Conservation (phyloP, 53 echinoderm and acorn worm genomes). For the Patiria pectinifera region DNA sequence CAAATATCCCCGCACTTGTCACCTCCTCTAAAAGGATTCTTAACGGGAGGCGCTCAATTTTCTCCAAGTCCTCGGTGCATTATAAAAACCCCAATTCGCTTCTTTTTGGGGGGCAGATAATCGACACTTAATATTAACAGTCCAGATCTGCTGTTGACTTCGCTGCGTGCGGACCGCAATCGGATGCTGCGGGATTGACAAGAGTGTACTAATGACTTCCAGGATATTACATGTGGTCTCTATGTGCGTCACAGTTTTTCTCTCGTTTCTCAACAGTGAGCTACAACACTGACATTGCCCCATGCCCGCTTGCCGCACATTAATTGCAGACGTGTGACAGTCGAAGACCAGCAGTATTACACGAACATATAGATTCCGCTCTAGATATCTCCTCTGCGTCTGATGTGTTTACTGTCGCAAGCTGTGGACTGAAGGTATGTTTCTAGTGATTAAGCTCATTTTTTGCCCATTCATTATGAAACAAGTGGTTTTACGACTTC, state of each 20-base stretch:
- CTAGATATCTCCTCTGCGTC: neutral
- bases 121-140: slow-evolving; percentile 19
- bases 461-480: too few species aligned
- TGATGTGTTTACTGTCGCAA: neutral
- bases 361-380: neutral
- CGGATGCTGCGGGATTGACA: neutral
- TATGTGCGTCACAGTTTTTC: neutral
- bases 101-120: neutral
- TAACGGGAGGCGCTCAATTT: neutral
- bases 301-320: neutral
- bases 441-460: neutral
- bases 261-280: neutral
- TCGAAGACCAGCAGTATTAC: neutral
- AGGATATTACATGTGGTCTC: neutral
- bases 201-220: slow-evolving; percentile 1
- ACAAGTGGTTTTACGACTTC: too few species aligned
- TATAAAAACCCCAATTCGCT: neutral
- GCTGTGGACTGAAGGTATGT: slow-evolving; percentile 17
- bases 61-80: neutral
- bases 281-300: neutral
- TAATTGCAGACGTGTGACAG: neutral
- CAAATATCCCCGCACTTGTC: slow-evolving; percentile 9
- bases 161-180: neutral
- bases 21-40: slow-evolving; percentile 20
- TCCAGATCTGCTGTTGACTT: neutral